Evolutionary conservation across 2,888 invertebrate genomes (phyloP).

Genomic region (Orthosia incerta): DNA sequence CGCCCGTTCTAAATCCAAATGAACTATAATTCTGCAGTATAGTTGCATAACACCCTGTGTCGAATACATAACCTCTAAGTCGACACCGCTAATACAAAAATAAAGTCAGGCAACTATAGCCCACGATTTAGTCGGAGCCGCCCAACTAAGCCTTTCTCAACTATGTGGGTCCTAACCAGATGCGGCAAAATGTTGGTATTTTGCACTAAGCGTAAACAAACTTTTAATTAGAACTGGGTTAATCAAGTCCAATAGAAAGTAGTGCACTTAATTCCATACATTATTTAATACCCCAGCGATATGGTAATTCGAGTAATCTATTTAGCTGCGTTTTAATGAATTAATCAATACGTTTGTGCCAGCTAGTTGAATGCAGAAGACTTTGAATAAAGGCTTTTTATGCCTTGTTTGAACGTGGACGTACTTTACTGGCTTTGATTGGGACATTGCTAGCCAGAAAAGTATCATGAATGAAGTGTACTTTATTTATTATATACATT

Average conservation of each 20-base stretch:
- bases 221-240: conserved; percentile 43
- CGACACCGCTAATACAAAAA: conserved; percentile 16
- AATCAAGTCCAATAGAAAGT: conserved; percentile 56
- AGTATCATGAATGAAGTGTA: too few relatives aligned
- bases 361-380: conserved; percentile 34
- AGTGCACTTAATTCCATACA: conserved; percentile 50
- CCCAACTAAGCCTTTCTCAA: conserved; percentile 4
- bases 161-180: conserved; percentile 23
- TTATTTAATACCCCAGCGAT: conserved; percentile 61
- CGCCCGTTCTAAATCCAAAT: not conserved
- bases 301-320: conserved; percentile 58
- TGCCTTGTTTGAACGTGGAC: not conserved
- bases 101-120: conserved; percentile 4
- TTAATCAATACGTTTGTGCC: conserved; percentile 59
- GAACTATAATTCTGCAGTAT: not conserved
- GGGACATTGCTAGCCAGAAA: not conserved
- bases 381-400: conserved; percentile 16
- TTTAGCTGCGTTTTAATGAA: conserved; percentile 57
- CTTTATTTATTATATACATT: too few relatives aligned
- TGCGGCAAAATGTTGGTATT: conserved; percentile 37
- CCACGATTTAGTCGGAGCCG: not conserved
- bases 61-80: not conserved
- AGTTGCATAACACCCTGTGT: not conserved
- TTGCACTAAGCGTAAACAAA: conserved; percentile 37
- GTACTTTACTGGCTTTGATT: not conserved